Conservation (phyloP, 30 jellyfish, hydroid and myxozoan genomes). For the Cassiopea andromeda region DNA sequence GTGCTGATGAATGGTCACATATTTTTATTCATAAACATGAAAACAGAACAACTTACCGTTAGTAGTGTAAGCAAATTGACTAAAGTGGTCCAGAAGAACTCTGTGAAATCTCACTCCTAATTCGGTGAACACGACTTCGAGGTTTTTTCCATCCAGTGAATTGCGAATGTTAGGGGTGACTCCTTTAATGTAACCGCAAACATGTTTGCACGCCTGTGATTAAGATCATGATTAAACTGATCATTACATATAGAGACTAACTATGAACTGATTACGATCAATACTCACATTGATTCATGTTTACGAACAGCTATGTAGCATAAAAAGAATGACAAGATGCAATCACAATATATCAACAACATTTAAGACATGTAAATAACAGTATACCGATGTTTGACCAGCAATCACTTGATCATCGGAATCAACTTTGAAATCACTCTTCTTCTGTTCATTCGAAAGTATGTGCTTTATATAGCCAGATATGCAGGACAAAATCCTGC, state of each 20-base stretch:
- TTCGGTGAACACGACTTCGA: slow-evolving; percentile 93
- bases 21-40: not conserved
- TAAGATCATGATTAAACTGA: no score
- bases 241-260: no score
- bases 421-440: slow-evolving; percentile 88
- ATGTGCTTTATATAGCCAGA: slow-evolving; percentile 76
- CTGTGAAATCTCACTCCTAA: slow-evolving; percentile 96
- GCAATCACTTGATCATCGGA: slow-evolving; percentile 70
- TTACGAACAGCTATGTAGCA: no score
- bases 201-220: slow-evolving; percentile 82
- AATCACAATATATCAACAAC: no score
- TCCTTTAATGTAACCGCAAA: slow-evolving; percentile 79
- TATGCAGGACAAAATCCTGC: slow-evolving; percentile 78
- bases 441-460: slow-evolving; percentile 90
- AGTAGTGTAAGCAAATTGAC: slow-evolving; percentile 81
- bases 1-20: not conserved
- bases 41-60: slow-evolving; percentile 58
- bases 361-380: not conserved
- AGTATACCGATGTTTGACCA: slow-evolving; percentile 77
- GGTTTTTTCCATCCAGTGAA: slow-evolving; percentile 94
- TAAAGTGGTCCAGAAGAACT: slow-evolving; percentile 81
- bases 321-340: not conserved
- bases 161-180: slow-evolving; percentile 66
- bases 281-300: no score
- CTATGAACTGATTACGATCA: no score